Base-by-base conservation (phyloP, 2,888 invertebrate genomes). In the Imbricaverruca yamaguchii region DNA sequence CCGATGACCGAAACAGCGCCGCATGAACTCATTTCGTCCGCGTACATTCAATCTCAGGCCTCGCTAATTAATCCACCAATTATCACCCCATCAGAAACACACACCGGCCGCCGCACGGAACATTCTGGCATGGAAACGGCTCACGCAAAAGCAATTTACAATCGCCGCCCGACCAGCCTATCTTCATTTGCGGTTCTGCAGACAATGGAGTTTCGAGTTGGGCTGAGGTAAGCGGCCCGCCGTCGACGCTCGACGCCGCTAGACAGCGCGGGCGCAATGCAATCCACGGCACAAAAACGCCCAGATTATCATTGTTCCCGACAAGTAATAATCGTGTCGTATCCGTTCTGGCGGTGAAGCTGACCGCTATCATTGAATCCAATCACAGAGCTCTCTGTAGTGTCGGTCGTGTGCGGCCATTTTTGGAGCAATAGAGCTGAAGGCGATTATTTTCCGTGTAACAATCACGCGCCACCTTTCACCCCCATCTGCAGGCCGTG, bases 311-410 rank as follows among this genome's bases (percentile, higher is more conserved):
- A 74, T 74, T 55, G 74, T 74, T 74, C 74, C 74, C 39, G 74
- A 74, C 74, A 55, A 74, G 74, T 74, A 74, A 74, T 74, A 74
- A 74, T 74, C 74, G 74, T 55, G 74, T 74, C 23, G 74, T 74
- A 74, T 53, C 74, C 53, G 21, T 74, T 74, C 53, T 8, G 53
- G 9, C 53, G 55, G 74, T 55, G 74, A 74, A 69, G 21, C 74
- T 21, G 74, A 55, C 74, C 53, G 10, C 53, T 10, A 55, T 74
- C 74, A 74, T 74, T 74, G 55, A 74, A 74, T 74, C 53, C 74
- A 55, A 74, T 53, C 55, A 55, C 18, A 21, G 53, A n/a, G 39
- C 59, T 7, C 74, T 18, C 15, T 55, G 74, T 74, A 53, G 74
- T 74, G 74, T 8, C 74, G 9, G 74, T 11, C 21, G 18, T 10